These are phyloP conservation scores for Isotomurus palustris DNA, from an alignment of 2,888 invertebrate species.

Conservation along the genomic window DNA sequence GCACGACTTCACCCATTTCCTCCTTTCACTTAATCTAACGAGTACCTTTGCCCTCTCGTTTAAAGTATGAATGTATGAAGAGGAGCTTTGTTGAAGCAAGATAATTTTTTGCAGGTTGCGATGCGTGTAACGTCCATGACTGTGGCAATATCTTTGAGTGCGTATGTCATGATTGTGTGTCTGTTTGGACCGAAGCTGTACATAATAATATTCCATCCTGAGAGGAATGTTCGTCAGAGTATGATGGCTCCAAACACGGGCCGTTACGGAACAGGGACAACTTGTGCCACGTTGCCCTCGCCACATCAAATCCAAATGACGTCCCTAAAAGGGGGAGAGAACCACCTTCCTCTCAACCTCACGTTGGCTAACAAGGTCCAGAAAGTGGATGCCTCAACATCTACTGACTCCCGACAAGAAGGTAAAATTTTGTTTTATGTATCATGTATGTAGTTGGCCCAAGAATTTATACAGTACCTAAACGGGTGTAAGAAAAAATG, in stretches of 20 bases:
- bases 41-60: not conserved
- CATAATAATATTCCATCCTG: slow-evolving; percentile 82
- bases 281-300: slow-evolving; percentile 21
- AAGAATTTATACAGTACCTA: too few species aligned
- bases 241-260: slow-evolving; percentile 59
- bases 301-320: slow-evolving; percentile 44
- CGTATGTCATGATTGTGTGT: slow-evolving; percentile 87
- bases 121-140: slow-evolving; percentile 92
- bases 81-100: not conserved
- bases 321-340: slow-evolving; percentile 27
- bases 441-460: too few species aligned
- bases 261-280: slow-evolving; percentile 23
- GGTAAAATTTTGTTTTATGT: too few species aligned
- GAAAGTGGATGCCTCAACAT: too few species aligned
- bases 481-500: too few species aligned
- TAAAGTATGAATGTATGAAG: slow-evolving; percentile 46
- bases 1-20: not conserved
- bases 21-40: not conserved
- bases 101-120: slow-evolving; percentile 72
- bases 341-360: too few species aligned
- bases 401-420: too few species aligned
- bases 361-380: too few species aligned
- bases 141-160: slow-evolving; percentile 88
- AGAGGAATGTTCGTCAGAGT: slow-evolving; percentile 81
- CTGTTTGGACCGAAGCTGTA: slow-evolving; percentile 89